Percentiles rank a stretch among this genome's conserved stretches.
phyloP scores from a whole-genome alignment of 2,888 invertebrate species.

The Pherbina coryleti region DNA sequence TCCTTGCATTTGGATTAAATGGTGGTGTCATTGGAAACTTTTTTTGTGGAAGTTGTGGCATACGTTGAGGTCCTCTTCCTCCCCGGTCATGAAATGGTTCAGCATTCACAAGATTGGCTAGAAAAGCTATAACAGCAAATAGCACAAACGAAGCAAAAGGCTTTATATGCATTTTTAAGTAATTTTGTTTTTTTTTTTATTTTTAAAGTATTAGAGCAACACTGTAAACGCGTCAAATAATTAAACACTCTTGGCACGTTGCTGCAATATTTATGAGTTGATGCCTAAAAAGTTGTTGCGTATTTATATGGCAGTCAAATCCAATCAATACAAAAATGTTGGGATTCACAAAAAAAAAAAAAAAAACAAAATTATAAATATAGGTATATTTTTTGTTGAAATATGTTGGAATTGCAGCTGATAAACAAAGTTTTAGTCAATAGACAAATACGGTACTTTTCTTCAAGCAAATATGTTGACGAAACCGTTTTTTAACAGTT shows the following conservation, averaged over 20 bases:
- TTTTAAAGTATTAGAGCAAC: background rate
- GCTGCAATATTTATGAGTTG: background rate
- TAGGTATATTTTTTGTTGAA: too few species aligned
- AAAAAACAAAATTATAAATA: background rate
- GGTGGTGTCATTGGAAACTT: constrained; percentile 48
- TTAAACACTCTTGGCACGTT: constrained; percentile 2
- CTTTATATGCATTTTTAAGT: constrained; percentile 42
- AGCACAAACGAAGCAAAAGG: constrained; percentile 36
- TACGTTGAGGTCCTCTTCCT: constrained; percentile 29
- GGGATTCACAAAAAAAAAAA: constrained; percentile 10
- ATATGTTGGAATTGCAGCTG: background rate
- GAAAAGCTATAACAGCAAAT: constrained; percentile 44
- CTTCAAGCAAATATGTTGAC: background rate
- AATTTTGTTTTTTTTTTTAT: background rate
- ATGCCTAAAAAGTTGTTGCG: background rate
- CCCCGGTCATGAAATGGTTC: constrained; percentile 42
- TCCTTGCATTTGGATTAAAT: constrained; percentile 50
- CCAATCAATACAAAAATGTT: background rate
- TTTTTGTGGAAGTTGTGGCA: constrained; percentile 29
- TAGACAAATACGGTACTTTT: background rate
- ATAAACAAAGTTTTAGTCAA: background rate
- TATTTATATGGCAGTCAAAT: constrained; percentile 8
- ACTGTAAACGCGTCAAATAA: background rate
- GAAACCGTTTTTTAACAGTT: background rate
- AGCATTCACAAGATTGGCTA: constrained; percentile 31